Base-by-base conservation (phyloP, 2,113 vertebrate species). In the Caretta caretta region DNA sequence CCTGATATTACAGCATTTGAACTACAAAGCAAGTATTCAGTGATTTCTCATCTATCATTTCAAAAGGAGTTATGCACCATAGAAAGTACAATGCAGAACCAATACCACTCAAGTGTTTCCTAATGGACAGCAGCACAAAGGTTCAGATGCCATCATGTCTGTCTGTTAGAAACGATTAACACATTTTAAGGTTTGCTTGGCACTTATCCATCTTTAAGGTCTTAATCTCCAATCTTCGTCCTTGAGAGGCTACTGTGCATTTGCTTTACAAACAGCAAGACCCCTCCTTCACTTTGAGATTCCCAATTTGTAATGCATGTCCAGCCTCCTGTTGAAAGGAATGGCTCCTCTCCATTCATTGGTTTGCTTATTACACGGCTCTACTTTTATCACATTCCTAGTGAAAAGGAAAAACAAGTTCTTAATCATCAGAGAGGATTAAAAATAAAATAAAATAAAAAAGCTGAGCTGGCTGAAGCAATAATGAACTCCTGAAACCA, bases 121-220 rank as follows among this genome's bases (percentile, higher is more conserved):
- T 65, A 84, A 88, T 31, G 48, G 80, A 29, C 80, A 87, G 31
- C 83, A 83, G 54, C 0, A 0, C 51, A 49, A 0, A 0, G 80
- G 48, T 6, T 27, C 25, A 89, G 38, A 10, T 56, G 12, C 83
- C 59, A 22, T 46, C 38, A 8, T 51, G 35, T 4, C 57, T 54
- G 51, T 7, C 42, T 93, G 86, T 82, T 80, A 38, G 84, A 84
- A 92, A 84, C 56, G 49, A 89, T 96, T 76, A 86, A 42, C 54
- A 8, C 80, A 81, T 57, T 90, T 94, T 72, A 80, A 78, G 80
- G 86, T 96, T 93, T 90, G 57, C 86, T 92, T 92, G 84, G 31
- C 75, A 83, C 35, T 95, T 88, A 84, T 4, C 84, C 83, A 95
- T 94, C 59, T 81, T 84, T 94, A 96, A 93, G 51, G 91, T 80